Evolutionary conservation across 1,140 invertebrate species (phyloP).

Genomic region (Tigriopus japonicus): DNA sequence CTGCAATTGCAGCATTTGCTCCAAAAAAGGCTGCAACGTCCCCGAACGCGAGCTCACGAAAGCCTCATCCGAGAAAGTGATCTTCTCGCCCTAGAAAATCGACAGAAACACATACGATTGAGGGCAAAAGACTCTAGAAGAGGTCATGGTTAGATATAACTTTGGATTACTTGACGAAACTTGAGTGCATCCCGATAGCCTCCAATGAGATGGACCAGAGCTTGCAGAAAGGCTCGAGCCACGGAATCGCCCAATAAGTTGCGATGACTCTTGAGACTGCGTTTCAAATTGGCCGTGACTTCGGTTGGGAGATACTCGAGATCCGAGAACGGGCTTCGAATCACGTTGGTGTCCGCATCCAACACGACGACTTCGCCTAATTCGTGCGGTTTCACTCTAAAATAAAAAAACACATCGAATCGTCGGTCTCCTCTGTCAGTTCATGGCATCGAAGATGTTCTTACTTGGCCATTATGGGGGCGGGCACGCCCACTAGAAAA

Average conservation of each 20-base stretch:
- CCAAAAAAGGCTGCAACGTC: slow-evolving; percentile 64
- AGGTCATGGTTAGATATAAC: slow-evolving; percentile 12
- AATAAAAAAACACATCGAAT: slow-evolving; percentile 21
- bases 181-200: slow-evolving; percentile 66
- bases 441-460: too few relatives aligned
- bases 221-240: slow-evolving; percentile 66
- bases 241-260: slow-evolving; percentile 61
- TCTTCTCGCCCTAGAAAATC: slow-evolving; percentile 50
- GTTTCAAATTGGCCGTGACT: slow-evolving; percentile 37
- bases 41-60: slow-evolving; percentile 63
- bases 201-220: slow-evolving; percentile 74
- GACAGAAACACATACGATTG: slow-evolving; percentile 24
- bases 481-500: slow-evolving; percentile 58
- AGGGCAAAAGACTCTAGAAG: too few relatives aligned
- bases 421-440: too few relatives aligned
- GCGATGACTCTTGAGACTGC: slow-evolving; percentile 19
- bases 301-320: slow-evolving; percentile 60
- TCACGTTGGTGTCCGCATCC: slow-evolving; percentile 66
- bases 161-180: slow-evolving; percentile 17
- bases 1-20: slow-evolving; percentile 75
- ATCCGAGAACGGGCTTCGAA: slow-evolving; percentile 71
- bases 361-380: slow-evolving; percentile 76
- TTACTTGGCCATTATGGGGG: slow-evolving; percentile 32
- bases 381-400: slow-evolving; percentile 48
- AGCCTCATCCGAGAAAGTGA: slow-evolving; percentile 62